These are phyloP conservation scores for Octomys mimax DNA, from an alignment of 2,797 vertebrate species.

Conservation along the genomic window DNA sequence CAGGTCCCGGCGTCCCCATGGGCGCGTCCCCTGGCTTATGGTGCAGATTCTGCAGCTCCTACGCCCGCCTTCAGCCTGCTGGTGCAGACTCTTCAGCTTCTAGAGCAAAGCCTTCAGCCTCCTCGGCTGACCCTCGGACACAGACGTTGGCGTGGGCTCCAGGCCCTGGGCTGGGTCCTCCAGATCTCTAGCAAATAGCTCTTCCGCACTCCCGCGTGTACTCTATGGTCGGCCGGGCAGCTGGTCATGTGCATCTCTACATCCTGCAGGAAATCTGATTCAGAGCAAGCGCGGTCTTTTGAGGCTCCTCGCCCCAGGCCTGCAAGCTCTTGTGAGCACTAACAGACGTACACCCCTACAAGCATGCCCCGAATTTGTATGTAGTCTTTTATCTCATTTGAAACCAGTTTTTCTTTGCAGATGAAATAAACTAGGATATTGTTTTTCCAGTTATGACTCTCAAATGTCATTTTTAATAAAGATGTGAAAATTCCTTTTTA, in stretches of 20 bases:
- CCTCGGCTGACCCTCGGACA: not conserved
- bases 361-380: not conserved
- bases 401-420: not conserved
- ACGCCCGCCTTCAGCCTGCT: not conserved
- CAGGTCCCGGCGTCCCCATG: not conserved
- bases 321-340: not conserved
- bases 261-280: not conserved
- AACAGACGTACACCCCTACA: not conserved
- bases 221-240: not conserved
- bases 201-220: not conserved
- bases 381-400: constrained; percentile 5
- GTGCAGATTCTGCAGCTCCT: not conserved
- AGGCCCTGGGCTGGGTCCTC: not conserved
- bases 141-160: not conserved
- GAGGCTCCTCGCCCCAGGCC: not conserved
- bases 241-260: not conserved
- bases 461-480: not conserved
- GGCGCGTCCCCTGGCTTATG: not conserved
- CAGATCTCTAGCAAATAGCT: not conserved
- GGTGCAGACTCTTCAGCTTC: not conserved
- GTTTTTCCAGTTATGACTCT: not conserved
- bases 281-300: not conserved
- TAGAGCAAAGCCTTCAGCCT: not conserved
- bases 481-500: constrained; percentile 8
- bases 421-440: not conserved